Conservation (phyloP, 53 echinoderm and acorn worm species). For the Holothuria scabra region DNA sequence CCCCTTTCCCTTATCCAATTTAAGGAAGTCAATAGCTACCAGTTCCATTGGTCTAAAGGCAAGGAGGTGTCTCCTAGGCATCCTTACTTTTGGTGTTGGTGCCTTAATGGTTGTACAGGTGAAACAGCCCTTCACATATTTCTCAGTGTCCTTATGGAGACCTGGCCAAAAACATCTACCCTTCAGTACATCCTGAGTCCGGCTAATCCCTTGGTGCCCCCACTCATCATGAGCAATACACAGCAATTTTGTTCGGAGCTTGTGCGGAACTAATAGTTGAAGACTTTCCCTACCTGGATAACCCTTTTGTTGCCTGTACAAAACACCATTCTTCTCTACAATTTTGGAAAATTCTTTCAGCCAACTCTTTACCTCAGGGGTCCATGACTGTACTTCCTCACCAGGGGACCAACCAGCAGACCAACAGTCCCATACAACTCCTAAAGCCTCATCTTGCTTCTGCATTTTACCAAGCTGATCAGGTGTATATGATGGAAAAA, state of each 20-base stretch:
- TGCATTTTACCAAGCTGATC: conserved; percentile 59
- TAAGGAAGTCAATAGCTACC: conserved; percentile 60
- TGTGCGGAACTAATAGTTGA: conserved; percentile 40
- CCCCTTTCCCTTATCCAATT: conserved; percentile 52
- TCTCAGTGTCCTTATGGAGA: conserved; percentile 13
- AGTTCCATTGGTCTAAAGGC: conserved; percentile 56
- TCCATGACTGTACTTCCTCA: not conserved
- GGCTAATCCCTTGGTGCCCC: conserved; percentile 54
- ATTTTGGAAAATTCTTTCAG: conserved; percentile 33
- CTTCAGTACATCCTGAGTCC: conserved; percentile 50
- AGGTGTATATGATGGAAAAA: conserved; percentile 67
- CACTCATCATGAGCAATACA: conserved; percentile 51
- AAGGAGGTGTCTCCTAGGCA: conserved; percentile 52
- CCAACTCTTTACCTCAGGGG: conserved; percentile 39
- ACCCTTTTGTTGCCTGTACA: conserved; percentile 43
- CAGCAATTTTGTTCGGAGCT: not conserved
- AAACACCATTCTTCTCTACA: conserved; percentile 51
- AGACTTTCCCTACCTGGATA: not conserved
- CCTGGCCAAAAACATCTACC: conserved; percentile 65
- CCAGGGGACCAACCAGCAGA: conserved; percentile 57
- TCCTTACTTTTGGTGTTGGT: conserved; percentile 49
- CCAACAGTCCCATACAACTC: conserved; percentile 42
- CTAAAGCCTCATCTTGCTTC: conserved; percentile 41
- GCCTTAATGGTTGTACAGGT: conserved; percentile 46
- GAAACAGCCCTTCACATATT: conserved; percentile 50